Percentiles rank a stretch among this genome's conserved stretches.
Evolutionary conservation across 1,140 invertebrate species (phyloP).

Genomic region (Asbolus verrucosus): DNA sequence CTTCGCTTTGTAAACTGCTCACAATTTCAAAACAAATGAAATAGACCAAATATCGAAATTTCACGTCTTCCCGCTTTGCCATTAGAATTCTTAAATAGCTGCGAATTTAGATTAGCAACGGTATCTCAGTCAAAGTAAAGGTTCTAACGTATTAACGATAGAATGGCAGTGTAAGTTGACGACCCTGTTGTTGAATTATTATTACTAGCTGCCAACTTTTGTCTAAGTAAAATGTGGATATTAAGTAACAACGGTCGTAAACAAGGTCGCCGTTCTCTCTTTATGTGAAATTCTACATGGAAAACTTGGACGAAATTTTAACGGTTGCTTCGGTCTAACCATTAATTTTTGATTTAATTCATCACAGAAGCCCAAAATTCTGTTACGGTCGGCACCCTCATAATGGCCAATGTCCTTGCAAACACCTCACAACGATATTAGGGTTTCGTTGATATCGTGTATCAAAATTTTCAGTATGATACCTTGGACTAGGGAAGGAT

Average conservation of each 20-base stretch:
- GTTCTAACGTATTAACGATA: conserved; percentile 5
- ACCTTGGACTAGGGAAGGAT: too few relatives aligned
- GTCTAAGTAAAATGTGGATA: background rate
- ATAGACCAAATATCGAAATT: conserved; percentile 29
- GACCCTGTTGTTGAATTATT: conserved; percentile 17
- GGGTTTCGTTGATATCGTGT: background rate
- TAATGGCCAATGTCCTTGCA: background rate
- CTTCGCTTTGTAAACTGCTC: conserved; percentile 1
- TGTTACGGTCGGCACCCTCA: background rate
- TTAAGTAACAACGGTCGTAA: conserved; percentile 27
- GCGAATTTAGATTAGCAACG: conserved; percentile 8
- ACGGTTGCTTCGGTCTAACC: conserved; percentile 1
- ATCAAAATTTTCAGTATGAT: too few relatives aligned
- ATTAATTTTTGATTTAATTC: conserved; percentile 34
- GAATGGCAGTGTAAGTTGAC: conserved; percentile 14
- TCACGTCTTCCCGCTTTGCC: conserved; percentile 6
- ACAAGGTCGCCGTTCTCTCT: background rate
- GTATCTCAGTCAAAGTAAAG: background rate
- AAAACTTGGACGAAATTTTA: conserved; percentile 29
- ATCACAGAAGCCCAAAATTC: conserved; percentile 1
- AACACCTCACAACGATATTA: conserved; percentile 8
- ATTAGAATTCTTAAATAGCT: background rate
- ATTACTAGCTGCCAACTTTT: conserved; percentile 28
- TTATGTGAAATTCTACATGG: conserved; percentile 22
- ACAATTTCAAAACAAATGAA: conserved; percentile 9